phyloP scores from a whole-genome alignment of 2,797 vertebrate species.

The Artibeus jamaicensis region DNA sequence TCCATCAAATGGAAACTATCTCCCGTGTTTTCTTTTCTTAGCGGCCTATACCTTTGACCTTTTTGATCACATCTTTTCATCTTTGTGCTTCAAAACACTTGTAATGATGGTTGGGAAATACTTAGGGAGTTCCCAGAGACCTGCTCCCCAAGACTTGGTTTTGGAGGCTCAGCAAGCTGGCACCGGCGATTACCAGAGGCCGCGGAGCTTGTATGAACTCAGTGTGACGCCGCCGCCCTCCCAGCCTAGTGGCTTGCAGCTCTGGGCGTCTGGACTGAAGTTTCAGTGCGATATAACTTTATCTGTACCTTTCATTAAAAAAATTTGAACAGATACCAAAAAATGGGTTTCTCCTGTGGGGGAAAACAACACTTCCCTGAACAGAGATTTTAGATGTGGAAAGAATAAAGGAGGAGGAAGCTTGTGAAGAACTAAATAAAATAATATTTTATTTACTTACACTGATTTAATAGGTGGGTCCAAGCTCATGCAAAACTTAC shows the following conservation, averaged over 20 bases:
- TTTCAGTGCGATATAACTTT: neutral
- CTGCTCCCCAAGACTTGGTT: neutral
- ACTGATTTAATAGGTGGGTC: neutral
- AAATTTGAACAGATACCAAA: neutral
- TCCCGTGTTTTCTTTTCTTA: conserved; percentile 54
- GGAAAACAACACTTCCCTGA: neutral
- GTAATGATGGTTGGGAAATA: conserved; percentile 54
- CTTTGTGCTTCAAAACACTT: conserved; percentile 62
- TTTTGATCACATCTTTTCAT: conserved; percentile 50
- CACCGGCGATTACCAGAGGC: neutral
- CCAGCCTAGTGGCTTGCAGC: neutral
- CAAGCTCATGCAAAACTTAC: neutral
- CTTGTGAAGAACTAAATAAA: neutral
- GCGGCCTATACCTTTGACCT: conserved; percentile 52
- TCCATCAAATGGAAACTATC: conserved; percentile 41
- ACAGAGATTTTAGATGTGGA: neutral
- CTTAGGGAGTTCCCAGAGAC: neutral
- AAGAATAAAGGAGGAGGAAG: neutral
- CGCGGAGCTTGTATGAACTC: neutral
- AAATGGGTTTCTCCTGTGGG: neutral
- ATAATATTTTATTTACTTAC: neutral
- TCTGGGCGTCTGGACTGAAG: neutral
- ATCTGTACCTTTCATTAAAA: neutral
- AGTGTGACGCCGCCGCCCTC: neutral
- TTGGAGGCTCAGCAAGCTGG: neutral